Base-by-base conservation (phyloP, 1,140 invertebrate species). In the Lepidotrigona ventralis region DNA sequence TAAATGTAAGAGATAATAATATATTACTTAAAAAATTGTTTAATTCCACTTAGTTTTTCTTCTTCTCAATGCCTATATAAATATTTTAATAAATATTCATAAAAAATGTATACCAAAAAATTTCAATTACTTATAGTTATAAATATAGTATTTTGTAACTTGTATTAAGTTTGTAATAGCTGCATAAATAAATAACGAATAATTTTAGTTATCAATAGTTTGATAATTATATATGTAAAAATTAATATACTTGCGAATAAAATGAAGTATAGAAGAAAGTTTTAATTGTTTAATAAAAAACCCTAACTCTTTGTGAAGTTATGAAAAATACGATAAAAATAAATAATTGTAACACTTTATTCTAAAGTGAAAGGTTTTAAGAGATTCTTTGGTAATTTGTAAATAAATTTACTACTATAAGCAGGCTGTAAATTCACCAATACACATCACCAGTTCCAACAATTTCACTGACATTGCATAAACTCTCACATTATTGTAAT, bases 401-500 rank as follows among this genome's bases (percentile, higher is more conserved):
- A 79, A 76, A 76, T 89, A 85, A 86, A 88, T 89, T 88, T 89
- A 89, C 87, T 88, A 85, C 83, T 88, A 86, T 76, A 79, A 79
- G 73, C 83, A 77, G 79, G 81, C 83, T 86, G 79, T 69, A 89
- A 89, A 86, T 85, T 85, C 81, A 79, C 82, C 87, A 80, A 86
- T 85, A 82, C 78, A 89, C 71, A 84, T 84, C 60, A 85, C 85
- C 84, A 71, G n/a, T 88, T 84, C 51, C 74, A 86, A 86, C 79
- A 83, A 85, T 85, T 76, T 89, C 64, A 89, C 78, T 84, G 85
- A 83, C 72, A 89, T 77, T 83, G 84, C 84, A 78, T 86, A 83
- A 84, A 86, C 75, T 88, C 75, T 83, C 82, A 88, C 83, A 70
- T 89, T 89, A 89, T 72, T 89, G 79, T 81, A 89, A 86, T 86